Evolutionary conservation across 2,888 invertebrate species (phyloP), one percentile per base, ranked within the genome.

Genomic region (Sarcophaga variegata): DNA sequence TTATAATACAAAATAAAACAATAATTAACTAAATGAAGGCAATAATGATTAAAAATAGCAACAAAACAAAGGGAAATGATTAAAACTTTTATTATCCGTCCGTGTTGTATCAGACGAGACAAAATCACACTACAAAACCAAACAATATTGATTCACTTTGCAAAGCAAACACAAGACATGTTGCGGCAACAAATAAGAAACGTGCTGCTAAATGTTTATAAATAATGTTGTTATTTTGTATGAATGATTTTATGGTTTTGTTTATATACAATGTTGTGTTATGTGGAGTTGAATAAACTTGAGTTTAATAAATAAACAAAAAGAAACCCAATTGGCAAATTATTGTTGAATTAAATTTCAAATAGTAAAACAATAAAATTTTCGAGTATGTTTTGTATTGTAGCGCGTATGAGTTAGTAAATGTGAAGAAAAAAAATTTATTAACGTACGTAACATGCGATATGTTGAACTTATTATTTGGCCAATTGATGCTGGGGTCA

Each of bases 251-350:
- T 37, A 37, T 37, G 6, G 8, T 37, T 37, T 37, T 37, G 37
- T 2, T 37, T 37, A 27, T 47, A 54, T 17, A 37, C 49, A 70
- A 81, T 71, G 66, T 67, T 10, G 22, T 4, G 6, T 4, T 17
- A 47, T 22, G 60, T 80, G n/a, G 60, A 75, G 85, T 79, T 85
- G 74, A 85, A 81, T 78, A 81, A 85, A 85, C 81, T 78, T n/a
- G 47, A 17, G 47, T 11, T 69, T 45, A 5, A 17, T 27, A 54
- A 75, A 71, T 71, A 20, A 60, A 11, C 14, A 22, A 25, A 59
- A 37, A 22, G 45, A 27, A 47, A 37, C 25, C 67, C 12, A 25
- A 47, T 74, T 5, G 81, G 37, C 45, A 81, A 80, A 60, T 80
- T 22, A 25, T 14, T 3, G 14, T 6, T 3, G 14, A 25, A 22